Evolutionary conservation across 2,888 invertebrate genomes (phyloP), one percentile per base, ranked within the genome.

Genomic region (Bimastos eiseni): DNA sequence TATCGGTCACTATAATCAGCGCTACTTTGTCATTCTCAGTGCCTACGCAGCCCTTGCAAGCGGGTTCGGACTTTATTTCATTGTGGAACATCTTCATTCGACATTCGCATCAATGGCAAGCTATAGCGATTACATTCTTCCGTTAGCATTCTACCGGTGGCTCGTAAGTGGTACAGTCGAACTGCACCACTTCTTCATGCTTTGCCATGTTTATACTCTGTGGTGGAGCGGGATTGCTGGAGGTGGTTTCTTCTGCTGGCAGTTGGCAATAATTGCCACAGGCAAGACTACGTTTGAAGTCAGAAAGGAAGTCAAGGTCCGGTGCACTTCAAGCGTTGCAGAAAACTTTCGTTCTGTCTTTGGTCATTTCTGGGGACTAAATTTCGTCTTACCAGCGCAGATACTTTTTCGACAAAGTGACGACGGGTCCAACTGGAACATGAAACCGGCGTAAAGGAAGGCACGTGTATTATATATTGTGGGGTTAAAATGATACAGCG

Each of bases 1-100:
- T 17, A 86, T 86, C 86, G 86, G 86, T 36, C 36, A 86, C 37
- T 86, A 86, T 36, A 86, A 86, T 86, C 86, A 86, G 86, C 86
- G 86, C 19, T 86, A 86, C 37, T 86, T 86, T 86, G 34, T 86
- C 6, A 24, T 86, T 36, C 86, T 86, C 86, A 86, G 86, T 36
- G 86, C 86, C 86, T 86, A 86, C 86, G 17, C 86, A 24, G 86
- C 24, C 37, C 34, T 86, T 8, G 86, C 86, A 86, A 86, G 86
- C 24, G 24, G 24, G 19, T 2, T 86, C 6, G 86, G 86, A 34
- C 37, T 86, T 13, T 86, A 36, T 86, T 86, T 86, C 86, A 86
- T 86, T 24, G 37, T 86, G 24, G 36, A 34, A 36, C 24, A 86
- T 36, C 86, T 86, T 1, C 17, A 24, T 17, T 11, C 17, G 34